Conservation (phyloP, 2,888 invertebrate genomes). For the Sinhomidia bicolor region DNA sequence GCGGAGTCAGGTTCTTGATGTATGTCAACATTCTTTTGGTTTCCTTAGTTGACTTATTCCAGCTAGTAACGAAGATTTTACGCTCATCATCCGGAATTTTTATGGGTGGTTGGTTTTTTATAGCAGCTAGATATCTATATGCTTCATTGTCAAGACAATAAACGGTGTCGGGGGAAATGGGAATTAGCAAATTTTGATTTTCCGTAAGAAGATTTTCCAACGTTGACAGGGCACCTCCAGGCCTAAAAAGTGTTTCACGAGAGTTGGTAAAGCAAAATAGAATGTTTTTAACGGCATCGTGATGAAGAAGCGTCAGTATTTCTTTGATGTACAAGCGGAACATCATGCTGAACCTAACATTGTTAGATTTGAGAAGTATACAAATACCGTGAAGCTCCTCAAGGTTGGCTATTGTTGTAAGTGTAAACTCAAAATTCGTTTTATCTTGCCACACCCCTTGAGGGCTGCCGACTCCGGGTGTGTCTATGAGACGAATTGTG, state of each 20-base stretch:
- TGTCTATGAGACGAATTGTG: slow-evolving; percentile 60
- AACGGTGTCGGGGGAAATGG: slow-evolving; percentile 28
- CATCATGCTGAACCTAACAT: background rate
- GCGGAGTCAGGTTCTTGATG: background rate
- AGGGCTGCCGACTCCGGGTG: slow-evolving; percentile 66
- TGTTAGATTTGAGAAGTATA: slow-evolving; percentile 63
- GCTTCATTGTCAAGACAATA: slow-evolving; percentile 77
- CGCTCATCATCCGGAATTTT: background rate
- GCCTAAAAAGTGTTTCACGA: slow-evolving; percentile 51
- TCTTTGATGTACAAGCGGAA: slow-evolving; percentile 57
- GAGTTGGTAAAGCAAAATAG: slow-evolving; percentile 68
- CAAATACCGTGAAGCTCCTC: slow-evolving; percentile 33
- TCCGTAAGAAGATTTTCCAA: slow-evolving; percentile 46
- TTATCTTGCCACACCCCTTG: background rate
- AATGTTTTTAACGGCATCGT: slow-evolving; percentile 57
- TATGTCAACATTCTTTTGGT: background rate
- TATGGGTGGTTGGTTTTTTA: slow-evolving; percentile 8
- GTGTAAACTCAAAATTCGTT: background rate
- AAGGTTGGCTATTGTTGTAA: background rate
- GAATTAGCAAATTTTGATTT: slow-evolving; percentile 49
- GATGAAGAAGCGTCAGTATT: slow-evolving; percentile 59
- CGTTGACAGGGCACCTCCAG: slow-evolving; percentile 69
- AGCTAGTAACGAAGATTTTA: background rate
- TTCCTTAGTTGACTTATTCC: background rate
- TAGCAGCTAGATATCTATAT: slow-evolving; percentile 71